Percentiles rank a stretch among this genome's conserved stretches.
These are phyloP conservation scores for Oncorhynchus kisutch DNA, from an alignment of 2,113 vertebrate species.

Conservation along the genomic window DNA sequence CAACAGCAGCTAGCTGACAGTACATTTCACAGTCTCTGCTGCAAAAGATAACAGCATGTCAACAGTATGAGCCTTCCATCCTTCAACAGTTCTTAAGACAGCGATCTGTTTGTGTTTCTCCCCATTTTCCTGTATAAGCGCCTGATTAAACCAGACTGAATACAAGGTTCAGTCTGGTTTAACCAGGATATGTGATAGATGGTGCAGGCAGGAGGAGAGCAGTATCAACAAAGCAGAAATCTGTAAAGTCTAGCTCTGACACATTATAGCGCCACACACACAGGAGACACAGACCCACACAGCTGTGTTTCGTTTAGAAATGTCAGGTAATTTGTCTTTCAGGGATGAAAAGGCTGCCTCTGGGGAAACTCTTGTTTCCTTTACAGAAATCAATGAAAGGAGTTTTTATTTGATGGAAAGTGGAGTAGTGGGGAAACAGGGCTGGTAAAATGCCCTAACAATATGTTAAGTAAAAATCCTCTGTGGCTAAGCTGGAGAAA, in stretches of 20 bases:
- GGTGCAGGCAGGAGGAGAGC: constrained; percentile 15
- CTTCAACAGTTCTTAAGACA: neutral
- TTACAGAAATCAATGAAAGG: constrained; percentile 59
- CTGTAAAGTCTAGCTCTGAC: neutral
- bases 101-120: constrained; percentile 23
- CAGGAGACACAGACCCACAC: neutral
- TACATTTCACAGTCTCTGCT: no score
- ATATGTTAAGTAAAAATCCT: constrained; percentile 2
- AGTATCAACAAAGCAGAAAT: constrained; percentile 19
- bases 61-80: neutral
- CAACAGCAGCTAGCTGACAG: no score
- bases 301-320: constrained; percentile 57
- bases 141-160: no score
- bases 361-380: constrained; percentile 60
- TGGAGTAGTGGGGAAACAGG: neutral
- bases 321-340: constrained; percentile 65
- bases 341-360: constrained; percentile 56
- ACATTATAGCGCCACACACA: no score
- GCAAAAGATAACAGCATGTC: no score
- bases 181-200: constrained; percentile 11
- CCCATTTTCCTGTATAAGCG: neutral
- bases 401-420: constrained; percentile 56
- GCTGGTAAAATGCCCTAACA: constrained; percentile 38
- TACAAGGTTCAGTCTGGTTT: neutral
- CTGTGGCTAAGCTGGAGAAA: constrained; percentile 5